phyloP scores from a whole-genome alignment of 2,888 invertebrate species.

The Hydropsyche betteni region DNA sequence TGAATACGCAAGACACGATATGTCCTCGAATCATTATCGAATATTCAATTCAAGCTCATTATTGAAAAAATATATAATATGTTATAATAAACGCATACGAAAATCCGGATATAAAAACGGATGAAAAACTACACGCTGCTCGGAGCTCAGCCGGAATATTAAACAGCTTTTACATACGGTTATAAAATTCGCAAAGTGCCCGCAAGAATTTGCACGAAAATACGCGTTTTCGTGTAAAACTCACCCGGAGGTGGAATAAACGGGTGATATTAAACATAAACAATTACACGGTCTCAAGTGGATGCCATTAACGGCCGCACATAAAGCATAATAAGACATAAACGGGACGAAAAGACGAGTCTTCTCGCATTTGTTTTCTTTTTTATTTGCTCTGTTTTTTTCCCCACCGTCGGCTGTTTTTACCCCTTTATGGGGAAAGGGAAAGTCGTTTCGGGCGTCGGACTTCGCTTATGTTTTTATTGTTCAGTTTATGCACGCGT shows the following conservation, averaged over 20 bases:
- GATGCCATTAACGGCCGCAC: slow-evolving; percentile 25
- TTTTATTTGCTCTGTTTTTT: slow-evolving; percentile 20
- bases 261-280: slow-evolving; percentile 26
- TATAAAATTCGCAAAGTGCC: too few species aligned
- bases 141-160: too few species aligned
- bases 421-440: background rate
- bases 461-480: slow-evolving; percentile 40
- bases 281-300: slow-evolving; percentile 29
- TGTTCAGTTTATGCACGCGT: slow-evolving; percentile 39
- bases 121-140: too few species aligned
- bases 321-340: slow-evolving; percentile 36
- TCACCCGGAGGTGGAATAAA: background rate
- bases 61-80: too few species aligned
- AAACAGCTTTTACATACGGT: too few species aligned
- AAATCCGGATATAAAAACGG: too few species aligned
- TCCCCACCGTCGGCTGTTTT: background rate
- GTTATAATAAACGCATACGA: too few species aligned
- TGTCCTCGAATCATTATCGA: background rate
- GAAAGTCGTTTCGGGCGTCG: slow-evolving; percentile 15
- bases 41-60: too few species aligned
- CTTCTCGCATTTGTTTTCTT: slow-evolving; percentile 10
- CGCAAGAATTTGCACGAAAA: too few species aligned
- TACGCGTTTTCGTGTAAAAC: too few species aligned
- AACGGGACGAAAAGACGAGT: slow-evolving; percentile 34
- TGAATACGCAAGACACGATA: background rate